Conservation (phyloP, 2,888 invertebrate genomes). For the Bombyx huttoni region DNA sequence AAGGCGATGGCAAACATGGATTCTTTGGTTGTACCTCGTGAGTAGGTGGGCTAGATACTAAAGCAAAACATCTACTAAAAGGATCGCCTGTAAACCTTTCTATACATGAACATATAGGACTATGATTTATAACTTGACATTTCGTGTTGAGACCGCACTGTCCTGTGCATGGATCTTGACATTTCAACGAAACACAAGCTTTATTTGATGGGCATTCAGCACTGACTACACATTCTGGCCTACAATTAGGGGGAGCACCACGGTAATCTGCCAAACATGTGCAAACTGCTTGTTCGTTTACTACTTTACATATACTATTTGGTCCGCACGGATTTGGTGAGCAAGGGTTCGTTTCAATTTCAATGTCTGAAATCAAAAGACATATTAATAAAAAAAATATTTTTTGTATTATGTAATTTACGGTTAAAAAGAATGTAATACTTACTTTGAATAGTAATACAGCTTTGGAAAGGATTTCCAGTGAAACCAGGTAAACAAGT, state of each 20-base stretch:
- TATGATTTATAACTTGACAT: conserved; percentile 81
- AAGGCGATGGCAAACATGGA: conserved; percentile 76
- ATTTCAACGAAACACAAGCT: conserved; percentile 79
- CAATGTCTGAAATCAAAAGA: conserved; percentile 34
- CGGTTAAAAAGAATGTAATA: conserved; percentile 6
- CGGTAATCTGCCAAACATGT: conserved; percentile 77
- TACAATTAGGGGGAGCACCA: conserved; percentile 78
- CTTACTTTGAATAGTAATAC: conserved; percentile 40
- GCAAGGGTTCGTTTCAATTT: conserved; percentile 72
- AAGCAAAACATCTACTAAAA: conserved; percentile 71
- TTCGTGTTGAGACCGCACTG: conserved; percentile 81
- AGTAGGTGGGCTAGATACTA: conserved; percentile 20
- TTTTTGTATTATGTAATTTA: neutral
- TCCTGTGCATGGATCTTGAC: conserved; percentile 79
- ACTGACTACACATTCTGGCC: conserved; percentile 81
- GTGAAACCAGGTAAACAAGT: conserved; percentile 76
- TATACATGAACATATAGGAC: conserved; percentile 79
- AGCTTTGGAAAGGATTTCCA: conserved; percentile 73
- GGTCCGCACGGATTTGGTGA: conserved; percentile 86
- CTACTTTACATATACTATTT: conserved; percentile 83
- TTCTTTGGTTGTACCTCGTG: conserved; percentile 40
- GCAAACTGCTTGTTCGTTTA: conserved; percentile 80
- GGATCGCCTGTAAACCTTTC: conserved; percentile 76
- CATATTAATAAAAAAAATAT: neutral
- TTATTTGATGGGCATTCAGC: conserved; percentile 78